Evolutionary conservation across 2,797 vertebrate species (phyloP), one percentile per base, ranked within the genome.

Genomic region (Sebastes vulpes): DNA sequence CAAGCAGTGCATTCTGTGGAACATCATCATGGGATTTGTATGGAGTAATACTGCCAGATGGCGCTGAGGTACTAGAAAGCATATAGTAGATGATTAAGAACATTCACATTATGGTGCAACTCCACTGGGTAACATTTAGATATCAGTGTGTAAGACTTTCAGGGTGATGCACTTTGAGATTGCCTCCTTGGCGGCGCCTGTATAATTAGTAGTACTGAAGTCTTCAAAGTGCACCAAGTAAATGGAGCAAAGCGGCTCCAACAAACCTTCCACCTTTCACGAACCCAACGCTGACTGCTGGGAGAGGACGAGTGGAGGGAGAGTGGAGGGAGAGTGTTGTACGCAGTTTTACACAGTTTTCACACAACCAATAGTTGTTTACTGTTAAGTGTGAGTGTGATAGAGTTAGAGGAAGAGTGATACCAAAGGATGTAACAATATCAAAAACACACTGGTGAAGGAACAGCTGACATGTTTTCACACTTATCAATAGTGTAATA

Each of bases 171-270:
- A 76, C 85, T 93, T 65, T 68, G 60, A 86, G 88, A 89, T 87
- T 85, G 87, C 75, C 82, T 89, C 68, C 83, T 83, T 81, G 79
- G 81, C 46, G 81, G 79, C 75, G 65, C 83, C 75, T 91, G 73
- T 80, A 82, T 91, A 90, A 93, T 92, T 88, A 93, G 85, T 59
- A 68, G 67, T 69, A 83, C 75, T 88, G 78, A 90, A 88, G 86
- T 90, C 87, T 80, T 91, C 80, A 89, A 89, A 85, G 82, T 85
- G 69, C 72, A 86, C 72, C 65, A 63, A 82, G 77, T 81, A 92
- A 93, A 90, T 75, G 81, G 77, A 87, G 90, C 77, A 75, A 79
- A 89, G 87, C 67, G 25, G 69, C 81, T 92, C 76, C 67, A 56
- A 67, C 65, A 77, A 81, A 75, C 72, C 60, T 42, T 57, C 46